phyloP scores from a whole-genome alignment of 2,888 invertebrate genomes.

The Keiferia lycopersicella region DNA sequence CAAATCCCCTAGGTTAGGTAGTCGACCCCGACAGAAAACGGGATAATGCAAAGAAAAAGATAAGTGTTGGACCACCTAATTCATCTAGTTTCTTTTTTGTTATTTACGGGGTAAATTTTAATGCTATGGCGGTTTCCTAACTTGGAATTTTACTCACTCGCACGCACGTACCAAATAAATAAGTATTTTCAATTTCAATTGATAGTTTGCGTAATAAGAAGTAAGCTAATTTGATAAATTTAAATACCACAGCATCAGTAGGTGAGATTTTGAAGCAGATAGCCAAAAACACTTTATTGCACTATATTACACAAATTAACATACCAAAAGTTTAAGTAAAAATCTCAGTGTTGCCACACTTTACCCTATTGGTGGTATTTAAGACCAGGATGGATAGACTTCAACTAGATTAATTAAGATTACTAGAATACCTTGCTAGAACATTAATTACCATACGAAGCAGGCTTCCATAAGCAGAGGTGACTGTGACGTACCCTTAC shows the following conservation, averaged over 20 bases:
- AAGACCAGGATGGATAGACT: constrained; percentile 10
- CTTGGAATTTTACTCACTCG: too few species aligned
- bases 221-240: neutral
- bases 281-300: neutral
- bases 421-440: constrained; percentile 14
- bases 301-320: neutral
- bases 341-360: constrained; percentile 7
- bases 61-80: neutral
- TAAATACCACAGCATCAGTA: neutral
- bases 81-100: neutral
- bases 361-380: constrained; percentile 11
- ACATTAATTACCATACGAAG: constrained; percentile 13
- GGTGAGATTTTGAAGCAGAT: neutral
- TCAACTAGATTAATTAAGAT: constrained; percentile 18
- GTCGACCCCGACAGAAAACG: too few species aligned
- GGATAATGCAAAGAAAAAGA: too few species aligned
- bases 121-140: too few species aligned
- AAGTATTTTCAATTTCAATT: neutral
- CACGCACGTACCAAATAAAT: too few species aligned
- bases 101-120: too few species aligned
- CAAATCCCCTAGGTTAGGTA: too few species aligned
- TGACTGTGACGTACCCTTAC: constrained; percentile 13
- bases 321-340: neutral
- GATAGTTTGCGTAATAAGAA: neutral
- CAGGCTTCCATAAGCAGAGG: constrained; percentile 18